Evolutionary conservation across 1,140 invertebrate species (phyloP).

Genomic region (Manduca sexta): DNA sequence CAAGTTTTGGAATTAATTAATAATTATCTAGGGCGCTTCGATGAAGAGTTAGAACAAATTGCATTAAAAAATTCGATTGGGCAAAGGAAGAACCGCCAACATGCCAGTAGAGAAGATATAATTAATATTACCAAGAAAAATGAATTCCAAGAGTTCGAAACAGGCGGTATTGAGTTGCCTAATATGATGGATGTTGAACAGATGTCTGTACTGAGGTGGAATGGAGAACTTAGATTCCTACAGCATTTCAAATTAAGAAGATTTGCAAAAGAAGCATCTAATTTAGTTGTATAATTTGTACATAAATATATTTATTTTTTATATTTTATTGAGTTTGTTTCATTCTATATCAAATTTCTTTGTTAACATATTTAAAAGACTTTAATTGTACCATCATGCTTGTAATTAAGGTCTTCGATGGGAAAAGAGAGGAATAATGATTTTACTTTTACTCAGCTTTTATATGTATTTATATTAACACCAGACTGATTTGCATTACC

Average conservation of each 20-base stretch:
- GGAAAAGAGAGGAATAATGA: too few relatives aligned
- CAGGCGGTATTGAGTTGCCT: conserved; percentile 82
- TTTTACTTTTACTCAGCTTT: too few relatives aligned
- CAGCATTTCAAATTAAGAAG: conserved; percentile 79
- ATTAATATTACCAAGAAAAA: conserved; percentile 81
- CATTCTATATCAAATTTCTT: neutral
- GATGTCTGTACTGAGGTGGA: conserved; percentile 78
- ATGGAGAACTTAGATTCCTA: conserved; percentile 78
- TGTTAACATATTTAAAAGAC: neutral
- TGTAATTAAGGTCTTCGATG: too few relatives aligned
- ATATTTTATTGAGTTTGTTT: neutral
- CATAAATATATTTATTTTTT: neutral
- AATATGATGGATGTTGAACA: conserved; percentile 76
- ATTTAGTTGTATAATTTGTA: conserved; percentile 21
- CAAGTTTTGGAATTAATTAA: conserved; percentile 75
- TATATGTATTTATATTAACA: too few relatives aligned
- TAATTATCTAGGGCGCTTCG: conserved; percentile 76
- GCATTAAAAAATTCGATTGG: conserved; percentile 82
- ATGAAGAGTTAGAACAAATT: conserved; percentile 86
- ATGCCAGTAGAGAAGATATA: conserved; percentile 82
- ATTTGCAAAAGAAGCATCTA: conserved; percentile 73
- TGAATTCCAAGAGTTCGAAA: conserved; percentile 81
- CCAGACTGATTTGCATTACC: too few relatives aligned
- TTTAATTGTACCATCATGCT: neutral
- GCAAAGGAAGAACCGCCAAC: conserved; percentile 80